Evolutionary conservation across 2,888 invertebrate species (phyloP).

Genomic region (Yponomeuta sedellus): DNA sequence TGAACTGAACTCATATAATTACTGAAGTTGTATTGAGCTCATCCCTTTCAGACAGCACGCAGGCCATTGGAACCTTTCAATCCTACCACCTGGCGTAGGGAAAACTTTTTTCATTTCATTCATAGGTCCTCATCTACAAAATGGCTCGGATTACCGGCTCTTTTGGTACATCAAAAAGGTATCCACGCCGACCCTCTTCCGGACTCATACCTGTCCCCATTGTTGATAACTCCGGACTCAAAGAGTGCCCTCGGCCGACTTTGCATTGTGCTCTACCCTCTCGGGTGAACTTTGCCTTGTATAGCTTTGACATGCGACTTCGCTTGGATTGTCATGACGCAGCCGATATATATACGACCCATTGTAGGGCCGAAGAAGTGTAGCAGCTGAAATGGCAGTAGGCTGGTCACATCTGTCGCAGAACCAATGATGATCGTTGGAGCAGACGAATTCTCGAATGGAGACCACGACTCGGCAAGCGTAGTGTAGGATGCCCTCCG

Average conservation of each 20-base stretch:
- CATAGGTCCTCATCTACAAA: background rate
- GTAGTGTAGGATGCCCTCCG: too few species aligned
- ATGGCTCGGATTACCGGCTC: constrained; percentile 4
- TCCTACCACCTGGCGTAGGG: background rate
- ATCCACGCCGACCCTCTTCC: constrained; percentile 61
- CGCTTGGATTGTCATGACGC: background rate
- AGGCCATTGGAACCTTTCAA: background rate
- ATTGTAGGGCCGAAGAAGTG: too few species aligned
- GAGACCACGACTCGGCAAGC: too few species aligned
- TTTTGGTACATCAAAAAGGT: constrained; percentile 66
- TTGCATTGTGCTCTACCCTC: constrained; percentile 58
- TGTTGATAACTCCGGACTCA: constrained; percentile 38
- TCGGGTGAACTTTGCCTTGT: constrained; percentile 17
- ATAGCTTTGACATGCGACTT: background rate
- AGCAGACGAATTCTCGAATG: too few species aligned
- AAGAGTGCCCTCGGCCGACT: constrained; percentile 29
- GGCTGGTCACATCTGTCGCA: too few species aligned
- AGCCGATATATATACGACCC: too few species aligned
- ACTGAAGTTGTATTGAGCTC: too few species aligned
- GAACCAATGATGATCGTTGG: too few species aligned
- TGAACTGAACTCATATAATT: too few species aligned
- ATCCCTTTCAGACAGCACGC: too few species aligned
- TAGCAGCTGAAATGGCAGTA: too few species aligned
- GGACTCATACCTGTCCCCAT: constrained; percentile 56
- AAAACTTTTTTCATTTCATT: background rate